Conservation (phyloP, 2,113 vertebrate species). For the Ptilorrhoa leucosticta region DNA sequence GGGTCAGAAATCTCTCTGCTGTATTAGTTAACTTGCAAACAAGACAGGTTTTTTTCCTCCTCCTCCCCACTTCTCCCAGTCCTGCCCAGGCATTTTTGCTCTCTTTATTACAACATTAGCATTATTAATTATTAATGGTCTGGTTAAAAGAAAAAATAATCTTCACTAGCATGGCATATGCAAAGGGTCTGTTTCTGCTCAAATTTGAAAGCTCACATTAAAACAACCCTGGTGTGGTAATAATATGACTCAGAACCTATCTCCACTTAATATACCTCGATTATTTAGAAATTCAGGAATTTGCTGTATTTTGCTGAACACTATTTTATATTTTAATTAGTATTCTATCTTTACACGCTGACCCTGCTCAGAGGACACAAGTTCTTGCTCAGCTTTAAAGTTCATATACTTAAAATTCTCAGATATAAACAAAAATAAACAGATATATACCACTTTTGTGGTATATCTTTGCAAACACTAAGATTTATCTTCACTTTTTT, state of each 20-base stretch:
- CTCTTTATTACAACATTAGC: not conserved
- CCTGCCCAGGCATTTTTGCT: not conserved
- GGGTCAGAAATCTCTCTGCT: not conserved
- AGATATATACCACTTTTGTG: not conserved
- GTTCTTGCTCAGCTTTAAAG: not conserved
- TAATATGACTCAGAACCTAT: not conserved
- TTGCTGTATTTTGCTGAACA: not conserved
- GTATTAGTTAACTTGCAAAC: not conserved
- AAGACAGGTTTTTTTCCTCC: not conserved
- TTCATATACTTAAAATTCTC: not conserved
- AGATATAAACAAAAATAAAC: conserved; percentile 12
- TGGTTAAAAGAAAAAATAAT: not conserved
- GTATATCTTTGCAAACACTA: conserved; percentile 14
- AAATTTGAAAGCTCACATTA: not conserved
- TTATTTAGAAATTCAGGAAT: not conserved
- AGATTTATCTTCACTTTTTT: not conserved
- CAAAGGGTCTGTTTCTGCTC: not conserved
- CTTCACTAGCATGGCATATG: not conserved
- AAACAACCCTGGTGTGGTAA: not conserved
- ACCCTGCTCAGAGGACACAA: not conserved
- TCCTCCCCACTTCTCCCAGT: not conserved
- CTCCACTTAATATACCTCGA: not conserved
- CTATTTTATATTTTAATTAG: not conserved
- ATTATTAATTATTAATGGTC: not conserved
- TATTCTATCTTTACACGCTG: not conserved